Conservation (phyloP, 2,113 vertebrate species). For the Myanophis thanlyinensis region DNA sequence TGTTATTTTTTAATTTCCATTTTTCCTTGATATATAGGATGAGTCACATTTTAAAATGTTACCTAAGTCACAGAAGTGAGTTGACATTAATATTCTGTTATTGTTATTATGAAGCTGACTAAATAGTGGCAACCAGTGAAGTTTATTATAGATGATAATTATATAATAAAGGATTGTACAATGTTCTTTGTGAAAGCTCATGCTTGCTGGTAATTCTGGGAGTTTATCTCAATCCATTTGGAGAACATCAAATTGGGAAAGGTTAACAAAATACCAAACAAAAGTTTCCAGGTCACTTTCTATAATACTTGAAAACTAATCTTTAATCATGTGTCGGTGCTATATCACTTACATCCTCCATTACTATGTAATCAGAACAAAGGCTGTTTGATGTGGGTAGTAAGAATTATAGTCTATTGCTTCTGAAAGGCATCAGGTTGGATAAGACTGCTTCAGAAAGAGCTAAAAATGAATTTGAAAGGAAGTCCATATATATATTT, state of each 20-base stretch:
- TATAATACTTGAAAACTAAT: background rate
- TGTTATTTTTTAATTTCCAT: background rate
- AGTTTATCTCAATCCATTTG: background rate
- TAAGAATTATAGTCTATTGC: background rate
- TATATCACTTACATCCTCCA: background rate
- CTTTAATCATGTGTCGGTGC: background rate
- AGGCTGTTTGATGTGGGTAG: background rate
- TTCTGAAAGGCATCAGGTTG: background rate
- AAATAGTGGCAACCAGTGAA: background rate
- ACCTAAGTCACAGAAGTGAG: slow-evolving; percentile 14
- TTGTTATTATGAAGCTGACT: background rate
- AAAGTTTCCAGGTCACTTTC: background rate
- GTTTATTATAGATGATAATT: background rate
- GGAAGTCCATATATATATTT: background rate
- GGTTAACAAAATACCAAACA: background rate
- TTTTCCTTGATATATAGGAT: slow-evolving; percentile 44
- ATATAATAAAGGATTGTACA: background rate
- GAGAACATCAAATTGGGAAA: background rate
- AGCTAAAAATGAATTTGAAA: background rate
- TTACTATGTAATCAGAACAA: background rate
- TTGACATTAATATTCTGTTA: slow-evolving; percentile 30
- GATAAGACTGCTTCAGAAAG: background rate
- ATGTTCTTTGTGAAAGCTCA: background rate
- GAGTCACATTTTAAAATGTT: slow-evolving; percentile 48
- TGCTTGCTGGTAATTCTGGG: background rate